Base-by-base conservation (phyloP, 2,797 vertebrate genomes). In the Pempheris klunzingeri region DNA sequence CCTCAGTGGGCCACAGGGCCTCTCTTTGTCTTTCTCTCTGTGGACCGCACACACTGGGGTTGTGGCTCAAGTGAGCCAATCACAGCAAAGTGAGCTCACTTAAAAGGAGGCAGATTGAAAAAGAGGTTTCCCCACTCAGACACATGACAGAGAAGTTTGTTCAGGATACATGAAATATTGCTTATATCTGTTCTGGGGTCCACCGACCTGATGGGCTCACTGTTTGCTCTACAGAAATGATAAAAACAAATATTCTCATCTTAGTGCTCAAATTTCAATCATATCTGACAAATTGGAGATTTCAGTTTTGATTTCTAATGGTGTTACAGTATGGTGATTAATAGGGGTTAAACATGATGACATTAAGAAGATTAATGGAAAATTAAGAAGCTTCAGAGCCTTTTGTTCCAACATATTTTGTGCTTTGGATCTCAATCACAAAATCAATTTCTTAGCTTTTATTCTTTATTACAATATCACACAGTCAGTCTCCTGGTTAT, bases 31-130 rank as follows among this genome's bases (percentile, higher is more conserved):
- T 49, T 49, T 26, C 22, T 44, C 7, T 52, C 17, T 68, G 14
- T 22, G 17, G 38, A 53, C 30, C 7, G 15, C 44, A 69, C 68
- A 34, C 60, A 5, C 41, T 74, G 58, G 81, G 84, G 90, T 54
- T 77, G 87, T 91, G 89, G 69, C 68, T 38, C 24, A 46, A 20
- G 41, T 69, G 18, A 32, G 78, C 90, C 89, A 91, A 91, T 90
- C 86, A 73, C 70, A 82, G 71, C 47, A 63, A 38, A 41, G 59
- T 24, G 15, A 44, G 47, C 49, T 63, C 64, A 17, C 13, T 46
- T 39, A 36, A 32, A 62, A 14, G 10, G 3, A 49, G 30, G 50
- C 52, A 38, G 41, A 15, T n/a, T 46, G 18, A 73, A 22, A n/a
- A n/a, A 32, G n/a, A 71, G 26, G 26, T 36, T 34, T 67, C 64